phyloP scores from a whole-genome alignment of 2,113 vertebrate species.

The Jaculus jaculus region DNA sequence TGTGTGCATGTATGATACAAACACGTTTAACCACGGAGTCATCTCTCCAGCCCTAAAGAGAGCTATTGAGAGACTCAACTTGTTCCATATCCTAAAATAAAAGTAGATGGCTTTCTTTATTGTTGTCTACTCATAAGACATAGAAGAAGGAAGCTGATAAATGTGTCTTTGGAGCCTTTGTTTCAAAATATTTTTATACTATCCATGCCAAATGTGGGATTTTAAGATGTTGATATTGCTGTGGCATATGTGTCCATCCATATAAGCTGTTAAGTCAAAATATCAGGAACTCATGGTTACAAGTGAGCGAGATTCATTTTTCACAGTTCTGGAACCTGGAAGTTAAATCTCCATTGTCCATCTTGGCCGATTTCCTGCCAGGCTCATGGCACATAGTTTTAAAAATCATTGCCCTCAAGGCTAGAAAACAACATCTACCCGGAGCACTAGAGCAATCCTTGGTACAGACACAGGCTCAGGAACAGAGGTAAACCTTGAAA shows the following conservation, averaged over 20 bases:
- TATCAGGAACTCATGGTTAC: neutral
- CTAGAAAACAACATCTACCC: neutral
- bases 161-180: neutral
- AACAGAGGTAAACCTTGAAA: neutral
- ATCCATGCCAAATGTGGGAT: neutral
- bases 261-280: neutral
- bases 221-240: neutral
- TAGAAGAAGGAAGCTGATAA: neutral
- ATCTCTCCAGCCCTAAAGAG: too few relatives aligned
- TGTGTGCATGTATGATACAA: too few relatives aligned
- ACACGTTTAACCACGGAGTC: too few relatives aligned
- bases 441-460: neutral
- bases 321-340: too few relatives aligned
- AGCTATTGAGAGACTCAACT: too few relatives aligned
- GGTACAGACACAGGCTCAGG: rapidly evolving
- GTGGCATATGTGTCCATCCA: neutral
- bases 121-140: neutral
- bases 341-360: too few relatives aligned
- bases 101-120: neutral
- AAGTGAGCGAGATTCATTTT: neutral
- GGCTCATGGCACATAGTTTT: neutral
- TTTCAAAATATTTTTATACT: neutral
- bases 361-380: too few relatives aligned
- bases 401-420: neutral
- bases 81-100: neutral